Percentiles rank a stretch among this genome's conserved stretches.
Conservation (phyloP, 2,888 invertebrate genomes). For the Dryomyza anilis region DNA sequence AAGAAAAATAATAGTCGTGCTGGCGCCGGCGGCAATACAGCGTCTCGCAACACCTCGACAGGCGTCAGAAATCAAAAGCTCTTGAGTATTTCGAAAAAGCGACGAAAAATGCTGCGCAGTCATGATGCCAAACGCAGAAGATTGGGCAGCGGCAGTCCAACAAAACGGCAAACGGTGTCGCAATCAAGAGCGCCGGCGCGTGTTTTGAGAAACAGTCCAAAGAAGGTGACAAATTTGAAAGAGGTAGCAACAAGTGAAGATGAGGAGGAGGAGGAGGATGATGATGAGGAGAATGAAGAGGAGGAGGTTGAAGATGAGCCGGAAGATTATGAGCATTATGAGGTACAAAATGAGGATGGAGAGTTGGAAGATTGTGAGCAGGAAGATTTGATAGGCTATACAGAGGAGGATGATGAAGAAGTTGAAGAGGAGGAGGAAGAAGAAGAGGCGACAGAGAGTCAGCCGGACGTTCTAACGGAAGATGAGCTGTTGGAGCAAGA, state of each 20-base stretch:
- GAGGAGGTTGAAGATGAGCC: neutral
- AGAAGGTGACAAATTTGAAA: neutral
- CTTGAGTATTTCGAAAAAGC: constrained; percentile 33
- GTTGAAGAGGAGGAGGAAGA: no score
- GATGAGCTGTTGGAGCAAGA: no score
- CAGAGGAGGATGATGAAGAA: no score
- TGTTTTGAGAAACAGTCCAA: constrained; percentile 17
- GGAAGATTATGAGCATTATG: no score
- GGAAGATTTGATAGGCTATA: constrained; percentile 19
- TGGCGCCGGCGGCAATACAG: neutral
- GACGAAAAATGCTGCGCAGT: constrained; percentile 27
- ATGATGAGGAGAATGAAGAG: neutral
- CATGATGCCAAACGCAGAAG: neutral
- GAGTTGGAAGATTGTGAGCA: constrained; percentile 28
- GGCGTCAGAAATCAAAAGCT: constrained; percentile 41
- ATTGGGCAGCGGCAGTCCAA: neutral
- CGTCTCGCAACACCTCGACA: constrained; percentile 15
- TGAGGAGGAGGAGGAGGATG: neutral
- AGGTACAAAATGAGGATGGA: constrained; percentile 20
- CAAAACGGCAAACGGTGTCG: no score
- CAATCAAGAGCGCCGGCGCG: neutral
- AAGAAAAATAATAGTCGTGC: constrained; percentile 7
- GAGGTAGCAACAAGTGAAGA: neutral
- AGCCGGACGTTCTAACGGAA: no score
- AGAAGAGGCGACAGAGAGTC: no score